These are phyloP conservation scores for Montifringilla adamsi DNA, from an alignment of 2,113 vertebrate species.

Conservation along the genomic window DNA sequence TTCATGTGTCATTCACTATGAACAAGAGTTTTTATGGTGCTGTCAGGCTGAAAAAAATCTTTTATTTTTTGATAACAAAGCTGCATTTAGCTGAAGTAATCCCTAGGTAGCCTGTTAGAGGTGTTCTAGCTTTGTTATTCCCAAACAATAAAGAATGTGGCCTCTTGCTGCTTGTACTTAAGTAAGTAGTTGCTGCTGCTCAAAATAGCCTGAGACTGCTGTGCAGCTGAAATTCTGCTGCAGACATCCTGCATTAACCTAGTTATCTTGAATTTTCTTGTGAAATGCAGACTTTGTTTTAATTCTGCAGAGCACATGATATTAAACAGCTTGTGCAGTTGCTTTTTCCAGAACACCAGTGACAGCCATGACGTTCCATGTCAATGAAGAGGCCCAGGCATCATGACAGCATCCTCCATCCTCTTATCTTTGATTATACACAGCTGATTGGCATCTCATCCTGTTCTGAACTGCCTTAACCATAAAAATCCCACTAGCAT, in stretches of 20 bases:
- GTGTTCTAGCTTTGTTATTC: constrained; percentile 57
- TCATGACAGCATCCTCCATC: neutral
- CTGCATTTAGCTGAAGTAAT: constrained; percentile 42
- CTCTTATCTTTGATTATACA: neutral
- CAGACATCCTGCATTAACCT: constrained; percentile 15
- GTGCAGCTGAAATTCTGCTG: constrained; percentile 4
- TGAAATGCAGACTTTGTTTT: neutral
- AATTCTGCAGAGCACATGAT: neutral
- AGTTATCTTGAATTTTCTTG: neutral
- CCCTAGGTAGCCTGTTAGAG: constrained; percentile 57
- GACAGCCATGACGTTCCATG: neutral
- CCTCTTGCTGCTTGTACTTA: constrained; percentile 28
- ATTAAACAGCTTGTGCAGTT: neutral
- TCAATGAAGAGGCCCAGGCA: neutral
- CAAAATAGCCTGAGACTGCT: constrained; percentile 34
- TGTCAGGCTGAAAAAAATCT: constrained; percentile 43
- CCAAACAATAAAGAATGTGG: constrained; percentile 7
- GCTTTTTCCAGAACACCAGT: neutral
- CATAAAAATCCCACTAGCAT: neutral
- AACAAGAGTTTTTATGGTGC: constrained; percentile 32
- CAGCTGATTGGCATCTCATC: neutral
- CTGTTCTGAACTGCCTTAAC: neutral
- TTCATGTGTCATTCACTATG: constrained; percentile 38
- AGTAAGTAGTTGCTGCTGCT: constrained; percentile 28
- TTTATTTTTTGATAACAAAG: constrained; percentile 40